phyloP scores from a whole-genome alignment of 2,113 vertebrate species.

The Lepidothrix coronata region DNA sequence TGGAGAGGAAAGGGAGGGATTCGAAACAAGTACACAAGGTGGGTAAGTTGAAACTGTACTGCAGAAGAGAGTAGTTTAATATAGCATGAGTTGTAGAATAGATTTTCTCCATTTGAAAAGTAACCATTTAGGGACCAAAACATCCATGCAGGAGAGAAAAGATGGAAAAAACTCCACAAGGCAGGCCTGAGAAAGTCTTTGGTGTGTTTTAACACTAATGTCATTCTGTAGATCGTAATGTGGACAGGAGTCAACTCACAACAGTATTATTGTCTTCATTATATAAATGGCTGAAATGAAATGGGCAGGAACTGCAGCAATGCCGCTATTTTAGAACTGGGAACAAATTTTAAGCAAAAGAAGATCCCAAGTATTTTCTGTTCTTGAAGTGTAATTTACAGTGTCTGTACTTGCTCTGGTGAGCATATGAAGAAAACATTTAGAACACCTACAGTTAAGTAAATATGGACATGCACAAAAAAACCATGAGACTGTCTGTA shows the following conservation, averaged over 20 bases:
- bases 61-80: not conserved
- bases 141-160: not conserved
- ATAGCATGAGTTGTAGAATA: not conserved
- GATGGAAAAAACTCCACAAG: no score
- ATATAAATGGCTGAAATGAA: not conserved
- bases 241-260: not conserved
- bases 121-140: not conserved
- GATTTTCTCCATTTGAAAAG: not conserved
- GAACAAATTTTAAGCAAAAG: not conserved
- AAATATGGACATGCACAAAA: not conserved
- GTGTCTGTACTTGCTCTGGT: not conserved
- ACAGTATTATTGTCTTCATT: not conserved
- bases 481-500: not conserved
- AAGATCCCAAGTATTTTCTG: not conserved
- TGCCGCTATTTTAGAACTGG: not conserved
- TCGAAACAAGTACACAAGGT: not conserved
- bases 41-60: not conserved
- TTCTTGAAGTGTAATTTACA: not conserved
- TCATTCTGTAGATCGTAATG: not conserved
- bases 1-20: not conserved
- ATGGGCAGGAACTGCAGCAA: not conserved
- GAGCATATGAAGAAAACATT: not conserved
- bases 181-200: not conserved
- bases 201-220: not conserved
- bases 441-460: not conserved